Evolutionary conservation across 2,888 invertebrate species (phyloP).

Genomic region (Ischnura elegans): DNA sequence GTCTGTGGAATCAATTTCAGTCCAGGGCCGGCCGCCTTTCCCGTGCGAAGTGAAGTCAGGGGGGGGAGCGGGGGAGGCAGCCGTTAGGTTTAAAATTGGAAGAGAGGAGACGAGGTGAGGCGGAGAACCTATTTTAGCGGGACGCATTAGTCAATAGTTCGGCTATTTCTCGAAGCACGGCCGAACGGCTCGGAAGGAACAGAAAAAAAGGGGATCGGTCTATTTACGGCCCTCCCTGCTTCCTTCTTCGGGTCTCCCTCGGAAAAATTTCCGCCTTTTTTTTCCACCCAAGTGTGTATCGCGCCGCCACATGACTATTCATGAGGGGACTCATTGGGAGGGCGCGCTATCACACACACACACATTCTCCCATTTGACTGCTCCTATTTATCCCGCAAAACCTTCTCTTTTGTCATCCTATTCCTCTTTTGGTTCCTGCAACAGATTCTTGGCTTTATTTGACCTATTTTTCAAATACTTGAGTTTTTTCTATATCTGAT

Average conservation of each 20-base stretch:
- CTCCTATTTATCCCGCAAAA: background rate
- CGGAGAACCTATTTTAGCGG: slow-evolving; percentile 8
- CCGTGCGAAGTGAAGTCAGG: background rate
- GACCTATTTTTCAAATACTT: no score
- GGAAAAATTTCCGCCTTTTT: slow-evolving; percentile 29
- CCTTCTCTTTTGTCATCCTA: background rate
- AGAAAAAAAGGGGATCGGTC: slow-evolving; percentile 17
- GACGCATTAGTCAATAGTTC: slow-evolving; percentile 18
- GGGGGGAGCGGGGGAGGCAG: background rate
- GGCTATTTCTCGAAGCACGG: background rate
- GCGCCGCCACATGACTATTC: slow-evolving; percentile 26
- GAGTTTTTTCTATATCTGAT: no score
- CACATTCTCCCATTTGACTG: background rate
- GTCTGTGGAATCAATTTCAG: background rate
- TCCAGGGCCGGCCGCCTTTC: background rate
- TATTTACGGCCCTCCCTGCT: background rate
- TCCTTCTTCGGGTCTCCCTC: background rate
- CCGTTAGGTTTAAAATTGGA: background rate
- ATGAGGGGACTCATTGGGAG: background rate
- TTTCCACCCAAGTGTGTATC: background rate
- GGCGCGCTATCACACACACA: background rate
- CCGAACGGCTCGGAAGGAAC: background rate
- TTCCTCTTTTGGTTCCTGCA: background rate
- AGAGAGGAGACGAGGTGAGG: background rate
- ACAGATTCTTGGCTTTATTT: no score